Base-by-base conservation (phyloP, 2,888 invertebrate species). In the Trimorus sp. region DNA sequence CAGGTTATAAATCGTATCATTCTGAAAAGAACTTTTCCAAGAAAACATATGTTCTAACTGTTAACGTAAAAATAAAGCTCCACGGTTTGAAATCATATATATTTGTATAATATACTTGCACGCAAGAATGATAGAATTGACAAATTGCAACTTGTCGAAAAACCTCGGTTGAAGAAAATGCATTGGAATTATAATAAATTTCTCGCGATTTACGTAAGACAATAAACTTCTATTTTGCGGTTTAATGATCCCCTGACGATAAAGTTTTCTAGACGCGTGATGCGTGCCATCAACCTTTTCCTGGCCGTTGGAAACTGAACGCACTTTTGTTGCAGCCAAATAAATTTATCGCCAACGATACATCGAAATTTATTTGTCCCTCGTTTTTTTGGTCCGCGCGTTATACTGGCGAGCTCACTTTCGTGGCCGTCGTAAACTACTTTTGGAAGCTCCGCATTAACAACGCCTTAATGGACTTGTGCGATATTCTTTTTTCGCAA, bases 131-230 rank as follows among this genome's bases (percentile, higher is more conserved):
- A 26, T 26, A 4, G 2, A 26, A 26, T 26, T 26, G 26, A 26
- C 26, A 26, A 26, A 26, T 26, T 26, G 26, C 26, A 26, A 4
- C 4, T 26, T 26, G 26, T 26, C 26, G n/a, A 26, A 26, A 26
- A 45, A 68, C 53, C 66, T 40, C 49, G 36, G 26, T 66, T 75
- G 66, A 59, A 12, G 69, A 76, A 76, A 62, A 36, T 60, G 15
- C 16, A 58, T 65, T 70, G 42, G 58, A 54, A 69, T 58, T 66
- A 45, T 60, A 73, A 71, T 71, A 68, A 81, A 70, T 66, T 81
- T 76, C 66, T 77, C 74, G 62, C 78, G 82, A 83, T 84, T 84
- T 82, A 70, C 75, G 69, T 45, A 70, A 63, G 75, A 84, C 70
- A 77, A 82, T 79, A 81, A 81, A 76, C 73, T 49, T 62, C 65